phyloP scores from a whole-genome alignment of 2,888 invertebrate genomes.

The Melipona bicolor region DNA sequence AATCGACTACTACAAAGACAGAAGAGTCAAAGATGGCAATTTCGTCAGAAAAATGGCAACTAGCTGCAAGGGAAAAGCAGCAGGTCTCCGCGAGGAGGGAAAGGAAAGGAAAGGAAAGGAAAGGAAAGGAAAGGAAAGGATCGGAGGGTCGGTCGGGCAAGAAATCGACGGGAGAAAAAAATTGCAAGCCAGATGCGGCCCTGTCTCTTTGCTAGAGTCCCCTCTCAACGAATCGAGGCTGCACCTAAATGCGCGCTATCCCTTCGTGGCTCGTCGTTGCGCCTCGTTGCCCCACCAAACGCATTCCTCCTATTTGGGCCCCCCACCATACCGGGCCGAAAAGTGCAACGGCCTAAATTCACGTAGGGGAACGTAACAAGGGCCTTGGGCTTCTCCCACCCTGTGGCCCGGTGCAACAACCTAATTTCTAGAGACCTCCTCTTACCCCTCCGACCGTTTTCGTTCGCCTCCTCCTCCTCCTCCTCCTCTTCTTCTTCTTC shows the following conservation, averaged over 20 bases:
- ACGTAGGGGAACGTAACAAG: constrained; percentile 81
- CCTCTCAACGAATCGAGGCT: constrained; percentile 74
- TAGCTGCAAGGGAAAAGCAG: too few relatives aligned
- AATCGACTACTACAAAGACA: too few relatives aligned
- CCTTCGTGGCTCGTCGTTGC: constrained; percentile 74
- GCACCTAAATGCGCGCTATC: constrained; percentile 82
- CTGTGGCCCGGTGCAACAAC: constrained; percentile 82
- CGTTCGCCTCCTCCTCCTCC: constrained; percentile 50
- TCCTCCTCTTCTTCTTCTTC: constrained; percentile 35
- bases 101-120: background rate
- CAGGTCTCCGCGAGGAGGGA: too few relatives aligned
- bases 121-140: constrained; percentile 23
- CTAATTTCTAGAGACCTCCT: constrained; percentile 83
- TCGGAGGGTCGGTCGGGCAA: constrained; percentile 19
- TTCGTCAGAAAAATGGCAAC: too few relatives aligned
- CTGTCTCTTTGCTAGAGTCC: constrained; percentile 83
- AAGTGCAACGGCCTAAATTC: constrained; percentile 85
- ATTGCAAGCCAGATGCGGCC: constrained; percentile 79
- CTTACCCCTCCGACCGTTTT: constrained; percentile 62
- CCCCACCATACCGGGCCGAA: constrained; percentile 81
- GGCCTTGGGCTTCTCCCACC: constrained; percentile 82
- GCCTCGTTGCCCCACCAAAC: constrained; percentile 73
- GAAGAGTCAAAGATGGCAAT: too few relatives aligned
- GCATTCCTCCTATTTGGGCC: constrained; percentile 82
- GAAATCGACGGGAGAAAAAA: constrained; percentile 50